phyloP scores from a whole-genome alignment of 1,140 invertebrate genomes.

The Thrips palmi region DNA sequence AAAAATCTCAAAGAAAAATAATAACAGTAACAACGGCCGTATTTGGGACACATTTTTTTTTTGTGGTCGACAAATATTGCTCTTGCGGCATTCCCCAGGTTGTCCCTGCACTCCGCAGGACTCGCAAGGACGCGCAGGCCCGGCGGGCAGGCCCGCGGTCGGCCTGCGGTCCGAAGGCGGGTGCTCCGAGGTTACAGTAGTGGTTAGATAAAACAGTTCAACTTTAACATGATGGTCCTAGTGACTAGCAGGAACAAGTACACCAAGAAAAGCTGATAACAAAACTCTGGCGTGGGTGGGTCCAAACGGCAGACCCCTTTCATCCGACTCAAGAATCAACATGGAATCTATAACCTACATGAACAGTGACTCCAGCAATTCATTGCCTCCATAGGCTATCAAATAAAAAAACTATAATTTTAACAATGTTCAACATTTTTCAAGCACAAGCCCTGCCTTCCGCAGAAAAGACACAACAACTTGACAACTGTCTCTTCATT shows the following conservation, averaged over 20 bases:
- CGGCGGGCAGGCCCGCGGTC: neutral
- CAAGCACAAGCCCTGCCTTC: constrained; percentile 11
- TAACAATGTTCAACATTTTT: constrained; percentile 14
- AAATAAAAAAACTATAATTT: constrained; percentile 8
- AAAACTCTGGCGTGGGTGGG: constrained; percentile 13
- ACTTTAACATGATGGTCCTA: constrained; percentile 13
- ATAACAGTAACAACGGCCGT: constrained; percentile 11
- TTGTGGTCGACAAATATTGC: constrained; percentile 5
- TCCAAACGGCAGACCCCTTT: too few species aligned
- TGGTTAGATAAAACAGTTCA: constrained; percentile 14
- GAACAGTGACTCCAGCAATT: too few species aligned
- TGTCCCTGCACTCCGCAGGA: neutral
- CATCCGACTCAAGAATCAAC: constrained; percentile 13
- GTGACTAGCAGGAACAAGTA: constrained; percentile 15
- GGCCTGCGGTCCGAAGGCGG: neutral
- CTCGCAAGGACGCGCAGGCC: too few species aligned
- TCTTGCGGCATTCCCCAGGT: constrained; percentile 6
- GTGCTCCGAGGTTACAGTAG: neutral
- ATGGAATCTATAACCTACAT: constrained; percentile 12
- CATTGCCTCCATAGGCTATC: too few species aligned
- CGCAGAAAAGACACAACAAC: constrained; percentile 8
- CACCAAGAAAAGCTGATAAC: constrained; percentile 16
- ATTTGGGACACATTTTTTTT: constrained; percentile 8
- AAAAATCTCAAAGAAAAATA: constrained; percentile 10
- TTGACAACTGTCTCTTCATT: constrained; percentile 2